phyloP scores from a whole-genome alignment of 2,113 vertebrate species.

The Melanotaenia duboulayi region DNA sequence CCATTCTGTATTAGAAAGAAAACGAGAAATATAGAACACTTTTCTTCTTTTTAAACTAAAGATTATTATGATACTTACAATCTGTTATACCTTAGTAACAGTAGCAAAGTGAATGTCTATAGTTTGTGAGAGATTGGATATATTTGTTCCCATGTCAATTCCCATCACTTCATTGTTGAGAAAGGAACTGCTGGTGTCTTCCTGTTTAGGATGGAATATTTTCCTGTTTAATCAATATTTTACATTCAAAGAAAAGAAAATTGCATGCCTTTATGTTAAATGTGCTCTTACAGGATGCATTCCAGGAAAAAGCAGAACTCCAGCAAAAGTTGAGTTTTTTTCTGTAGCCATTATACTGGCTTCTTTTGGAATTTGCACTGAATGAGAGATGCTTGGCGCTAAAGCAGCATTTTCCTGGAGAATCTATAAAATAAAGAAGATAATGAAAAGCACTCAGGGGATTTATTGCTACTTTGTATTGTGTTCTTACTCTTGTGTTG shows the following conservation, averaged over 20 bases:
- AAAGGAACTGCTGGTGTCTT: background rate
- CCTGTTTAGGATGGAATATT: conserved; percentile 6
- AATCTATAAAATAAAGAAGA: conserved; percentile 9
- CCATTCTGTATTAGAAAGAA: conserved; percentile 14
- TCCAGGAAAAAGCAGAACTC: conserved; percentile 25
- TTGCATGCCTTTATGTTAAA: accelerated
- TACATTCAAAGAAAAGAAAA: background rate
- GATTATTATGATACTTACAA: background rate
- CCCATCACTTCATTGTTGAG: conserved; percentile 13
- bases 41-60: background rate
- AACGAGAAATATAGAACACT: background rate
- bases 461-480: background rate
- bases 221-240: background rate
- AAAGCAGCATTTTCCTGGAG: accelerated
- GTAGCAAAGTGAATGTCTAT: conserved; percentile 35
- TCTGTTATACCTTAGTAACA: conserved; percentile 38
- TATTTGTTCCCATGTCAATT: conserved; percentile 56
- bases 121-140: conserved; percentile 47
- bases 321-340: conserved; percentile 15
- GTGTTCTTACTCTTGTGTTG: background rate
- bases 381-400: accelerated
- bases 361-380: conserved; percentile 35
- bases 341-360: conserved; percentile 12
- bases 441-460: background rate
- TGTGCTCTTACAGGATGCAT: conserved; percentile 29